Percentiles rank a stretch among this genome's conserved stretches.
phyloP scores from a whole-genome alignment of 2,797 vertebrate genomes.

The Arnoldichthys spilopterus region DNA sequence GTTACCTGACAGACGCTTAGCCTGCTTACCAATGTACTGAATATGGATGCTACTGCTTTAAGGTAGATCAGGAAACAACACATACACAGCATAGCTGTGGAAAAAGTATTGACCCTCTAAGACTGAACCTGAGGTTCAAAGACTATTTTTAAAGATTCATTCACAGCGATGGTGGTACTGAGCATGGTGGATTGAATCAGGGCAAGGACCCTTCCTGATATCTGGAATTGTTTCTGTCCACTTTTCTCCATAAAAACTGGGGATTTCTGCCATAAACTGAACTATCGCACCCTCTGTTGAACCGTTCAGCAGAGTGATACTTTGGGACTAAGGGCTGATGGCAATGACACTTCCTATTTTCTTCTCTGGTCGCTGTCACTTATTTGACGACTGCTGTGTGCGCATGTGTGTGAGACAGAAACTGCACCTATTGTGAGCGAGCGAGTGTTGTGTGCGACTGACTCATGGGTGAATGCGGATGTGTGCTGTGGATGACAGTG shows the following conservation, averaged over 20 bases:
- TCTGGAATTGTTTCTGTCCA: slow-evolving; percentile 24
- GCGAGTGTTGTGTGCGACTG: slow-evolving; percentile 51
- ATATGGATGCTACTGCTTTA: slow-evolving; percentile 17
- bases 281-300: slow-evolving; percentile 53
- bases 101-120: not conserved
- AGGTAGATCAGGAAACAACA: slow-evolving; percentile 11
- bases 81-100: not conserved
- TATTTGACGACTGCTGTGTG: slow-evolving; percentile 34
- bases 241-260: slow-evolving; percentile 43
- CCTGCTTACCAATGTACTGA: slow-evolving; percentile 6
- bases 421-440: slow-evolving; percentile 22
- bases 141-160: not conserved
- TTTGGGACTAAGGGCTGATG: slow-evolving; percentile 65
- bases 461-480: slow-evolving; percentile 37
- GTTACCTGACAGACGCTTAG: not conserved
- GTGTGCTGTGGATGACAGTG: slow-evolving; percentile 54
- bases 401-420: slow-evolving; percentile 2
- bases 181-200: slow-evolving; percentile 6
- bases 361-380: slow-evolving; percentile 41
- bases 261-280: slow-evolving; percentile 49
- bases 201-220: slow-evolving; percentile 32
- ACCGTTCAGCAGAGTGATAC: slow-evolving; percentile 57
- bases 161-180: not conserved
- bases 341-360: slow-evolving; percentile 57
- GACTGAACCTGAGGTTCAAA: not conserved